phyloP scores from a whole-genome alignment of 2,113 vertebrate genomes.

The Machaerirhynchus nigripectus region DNA sequence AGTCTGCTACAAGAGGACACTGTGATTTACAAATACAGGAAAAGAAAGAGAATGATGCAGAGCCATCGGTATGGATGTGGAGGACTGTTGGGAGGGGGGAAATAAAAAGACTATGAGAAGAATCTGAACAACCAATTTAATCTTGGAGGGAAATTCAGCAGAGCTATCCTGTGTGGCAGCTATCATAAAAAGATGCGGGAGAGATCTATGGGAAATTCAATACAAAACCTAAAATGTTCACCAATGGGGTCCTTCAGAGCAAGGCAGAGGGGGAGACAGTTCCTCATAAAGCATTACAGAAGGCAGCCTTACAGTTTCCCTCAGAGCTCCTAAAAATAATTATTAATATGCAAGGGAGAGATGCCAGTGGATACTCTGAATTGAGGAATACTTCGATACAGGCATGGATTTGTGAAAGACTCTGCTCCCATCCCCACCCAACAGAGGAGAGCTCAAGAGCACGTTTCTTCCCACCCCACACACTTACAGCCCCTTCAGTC shows the following conservation, averaged over 20 bases:
- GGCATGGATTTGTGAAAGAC: neutral
- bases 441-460: neutral
- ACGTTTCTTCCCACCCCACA: neutral
- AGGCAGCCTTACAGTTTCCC: neutral
- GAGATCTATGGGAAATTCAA: conserved; percentile 57
- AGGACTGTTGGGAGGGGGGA: conserved; percentile 12
- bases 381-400: neutral
- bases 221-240: conserved; percentile 20
- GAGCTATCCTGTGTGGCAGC: conserved; percentile 49
- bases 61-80: conserved; percentile 52
- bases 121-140: conserved; percentile 54
- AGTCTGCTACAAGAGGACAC: conserved; percentile 54
- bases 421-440: neutral
- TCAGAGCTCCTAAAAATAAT: conserved; percentile 36
- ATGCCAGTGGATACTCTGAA: neutral
- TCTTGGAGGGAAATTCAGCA: conserved; percentile 58
- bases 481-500: neutral
- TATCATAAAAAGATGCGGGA: conserved; percentile 55
- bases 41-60: conserved; percentile 41
- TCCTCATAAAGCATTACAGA: conserved; percentile 12
- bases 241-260: conserved; percentile 22
- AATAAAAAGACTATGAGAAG: conserved; percentile 34
- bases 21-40: conserved; percentile 64
- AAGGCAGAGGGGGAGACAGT: neutral
- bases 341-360: conserved; percentile 19